Conservation (phyloP, 2,797 vertebrate species). For the Sternotherus odoratus region DNA sequence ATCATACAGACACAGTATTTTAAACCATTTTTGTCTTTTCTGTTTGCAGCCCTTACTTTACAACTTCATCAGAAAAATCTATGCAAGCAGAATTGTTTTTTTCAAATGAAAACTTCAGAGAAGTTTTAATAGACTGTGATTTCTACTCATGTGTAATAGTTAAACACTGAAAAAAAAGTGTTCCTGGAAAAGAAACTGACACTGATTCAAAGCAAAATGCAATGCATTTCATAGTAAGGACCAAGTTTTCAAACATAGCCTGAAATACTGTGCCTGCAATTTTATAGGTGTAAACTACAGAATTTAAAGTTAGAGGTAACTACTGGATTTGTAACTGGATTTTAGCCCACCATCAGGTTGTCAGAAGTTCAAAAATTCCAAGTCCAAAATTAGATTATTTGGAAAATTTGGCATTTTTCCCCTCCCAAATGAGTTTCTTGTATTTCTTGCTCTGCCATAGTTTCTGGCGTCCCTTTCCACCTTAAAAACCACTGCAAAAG, state of each 20-base stretch:
- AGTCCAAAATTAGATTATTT: background rate
- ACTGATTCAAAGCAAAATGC: background rate
- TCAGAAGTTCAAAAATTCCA: background rate
- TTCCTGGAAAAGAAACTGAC: background rate
- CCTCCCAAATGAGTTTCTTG: background rate
- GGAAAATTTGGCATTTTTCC: background rate
- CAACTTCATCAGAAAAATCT: background rate
- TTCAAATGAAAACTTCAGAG: constrained; percentile 12
- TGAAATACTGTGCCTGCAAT: background rate
- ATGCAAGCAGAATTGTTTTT: constrained; percentile 16
- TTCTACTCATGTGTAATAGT: background rate
- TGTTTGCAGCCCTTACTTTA: background rate
- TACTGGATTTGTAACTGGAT: background rate
- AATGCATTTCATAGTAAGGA: background rate
- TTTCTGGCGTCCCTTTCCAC: background rate
- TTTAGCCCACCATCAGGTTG: fast-evolving
- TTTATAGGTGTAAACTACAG: background rate
- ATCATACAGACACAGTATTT: constrained; percentile 62
- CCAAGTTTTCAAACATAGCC: background rate
- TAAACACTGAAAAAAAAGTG: background rate
- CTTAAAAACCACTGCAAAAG: background rate
- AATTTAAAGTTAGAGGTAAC: background rate
- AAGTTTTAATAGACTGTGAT: background rate
- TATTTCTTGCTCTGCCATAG: background rate
- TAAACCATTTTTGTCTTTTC: constrained; percentile 62